Evolutionary conservation across 2,888 invertebrate genomes (phyloP), one percentile per base, ranked within the genome.

Genomic region (Tenthredo distinguenda): DNA sequence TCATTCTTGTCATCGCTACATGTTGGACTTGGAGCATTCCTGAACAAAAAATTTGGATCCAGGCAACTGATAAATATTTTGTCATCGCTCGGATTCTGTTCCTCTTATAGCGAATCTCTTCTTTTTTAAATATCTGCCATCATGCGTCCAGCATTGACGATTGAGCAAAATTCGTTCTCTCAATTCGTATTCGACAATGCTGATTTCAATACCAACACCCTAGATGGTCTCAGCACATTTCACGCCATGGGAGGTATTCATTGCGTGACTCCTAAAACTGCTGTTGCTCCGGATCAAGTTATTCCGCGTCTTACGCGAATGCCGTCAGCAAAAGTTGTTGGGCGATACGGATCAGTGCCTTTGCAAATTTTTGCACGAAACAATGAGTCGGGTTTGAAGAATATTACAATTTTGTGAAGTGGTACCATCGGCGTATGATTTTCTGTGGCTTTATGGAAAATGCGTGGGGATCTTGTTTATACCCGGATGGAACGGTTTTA

Each of bases 1-100:
- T 87, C 84, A 74, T 89, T 88, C 86, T 12, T 88, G 26, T 88
- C 88, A 21, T 40, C 85, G 58, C 71, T 87, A 21, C 65, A 85
- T 71, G 15, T 85, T 6, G 86, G 74, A 31, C 71, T 88, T 58
- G 86, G 84, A 37, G 85, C 62, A 15, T 85, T 62, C 31, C 12
- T 85, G 15, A 85, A 84, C 58, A 84, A 86, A 65, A 88, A 86
- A 58, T 87, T 86, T 68, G 84, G 84, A 5, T 88, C 85, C 31
- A 86, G 62, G 81, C 21, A 15, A 72, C 21, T 79, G 15, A 31
- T 43, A 12, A 34, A 47, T 43, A 43, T 85, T 15, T 58, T 85
- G 15, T 58, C 84, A 68, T 43, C 65, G n/a, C 47, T 87, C 37
- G 86, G 86, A 82, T 82, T 87, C 43, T 86, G 62, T 34, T 37